Conservation (phyloP, 2,113 vertebrate species). For the Myotis yumanensis region DNA sequence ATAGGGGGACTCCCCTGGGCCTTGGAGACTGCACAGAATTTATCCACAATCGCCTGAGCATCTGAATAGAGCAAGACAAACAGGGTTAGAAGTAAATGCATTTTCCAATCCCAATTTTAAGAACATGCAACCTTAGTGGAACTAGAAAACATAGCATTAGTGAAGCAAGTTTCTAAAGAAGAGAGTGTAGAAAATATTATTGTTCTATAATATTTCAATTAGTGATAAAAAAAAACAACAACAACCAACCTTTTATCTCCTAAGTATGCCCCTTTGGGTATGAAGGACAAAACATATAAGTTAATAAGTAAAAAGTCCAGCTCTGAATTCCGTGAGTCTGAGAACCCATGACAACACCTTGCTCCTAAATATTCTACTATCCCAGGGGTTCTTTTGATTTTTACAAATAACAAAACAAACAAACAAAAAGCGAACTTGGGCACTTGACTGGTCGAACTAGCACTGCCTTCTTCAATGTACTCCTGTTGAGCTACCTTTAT, state of each 20-base stretch:
- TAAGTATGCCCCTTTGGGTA: neutral
- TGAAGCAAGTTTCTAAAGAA: neutral
- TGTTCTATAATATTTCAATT: neutral
- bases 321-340: neutral
- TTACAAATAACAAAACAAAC: conserved; percentile 14
- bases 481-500: neutral
- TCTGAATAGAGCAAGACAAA: neutral
- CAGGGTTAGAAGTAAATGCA: neutral
- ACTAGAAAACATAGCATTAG: neutral
- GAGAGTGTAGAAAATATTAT: neutral
- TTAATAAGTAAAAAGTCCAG: conserved; percentile 3
- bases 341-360: conserved; percentile 16
- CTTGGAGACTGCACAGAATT: neutral
- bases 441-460: neutral
- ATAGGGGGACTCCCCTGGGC: neutral
- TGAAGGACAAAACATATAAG: conserved; percentile 10
- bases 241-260: neutral
- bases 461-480: neutral
- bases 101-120: neutral
- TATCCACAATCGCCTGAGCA: neutral
- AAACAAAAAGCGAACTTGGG: neutral
- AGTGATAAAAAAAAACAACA: neutral
- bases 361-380: neutral
- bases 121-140: neutral
- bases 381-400: neutral